These are phyloP conservation scores for Hyposoter didymator DNA, from an alignment of 2,888 invertebrate genomes.

Conservation along the genomic window DNA sequence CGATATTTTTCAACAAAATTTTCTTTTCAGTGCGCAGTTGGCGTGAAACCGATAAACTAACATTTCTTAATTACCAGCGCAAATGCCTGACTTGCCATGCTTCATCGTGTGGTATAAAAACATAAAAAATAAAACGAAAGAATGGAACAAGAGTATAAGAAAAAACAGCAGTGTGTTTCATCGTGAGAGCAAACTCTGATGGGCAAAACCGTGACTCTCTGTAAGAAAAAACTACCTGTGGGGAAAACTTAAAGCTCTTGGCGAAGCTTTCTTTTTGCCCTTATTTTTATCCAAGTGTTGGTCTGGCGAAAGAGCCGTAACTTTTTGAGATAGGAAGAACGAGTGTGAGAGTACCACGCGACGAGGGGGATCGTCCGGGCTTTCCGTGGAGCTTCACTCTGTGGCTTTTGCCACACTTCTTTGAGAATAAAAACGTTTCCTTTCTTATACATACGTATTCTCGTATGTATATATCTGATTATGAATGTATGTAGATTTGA, in stretches of 20 bases:
- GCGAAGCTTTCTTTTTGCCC: slow-evolving; percentile 38
- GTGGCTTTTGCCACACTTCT: slow-evolving; percentile 58
- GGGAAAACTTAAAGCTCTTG: slow-evolving; percentile 60
- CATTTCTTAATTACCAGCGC: not conserved
- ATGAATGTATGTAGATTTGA: slow-evolving; percentile 29
- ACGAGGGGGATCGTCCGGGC: slow-evolving; percentile 58
- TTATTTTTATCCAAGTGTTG: slow-evolving; percentile 38
- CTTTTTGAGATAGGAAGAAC: slow-evolving; percentile 56
- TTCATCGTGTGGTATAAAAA: not conserved
- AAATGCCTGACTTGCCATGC: not conserved
- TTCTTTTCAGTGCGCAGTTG: too few relatives aligned
- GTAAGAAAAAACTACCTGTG: slow-evolving; percentile 57
- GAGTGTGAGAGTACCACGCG: slow-evolving; percentile 11
- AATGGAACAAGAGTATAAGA: not conserved
- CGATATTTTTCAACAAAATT: too few relatives aligned
- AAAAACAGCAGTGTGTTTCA: slow-evolving; percentile 29
- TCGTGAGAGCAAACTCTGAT: slow-evolving; percentile 21
- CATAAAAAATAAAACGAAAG: slow-evolving; percentile 19
- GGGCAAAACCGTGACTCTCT: slow-evolving; percentile 18
- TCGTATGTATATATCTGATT: not conserved
- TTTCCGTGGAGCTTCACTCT: slow-evolving; percentile 56
- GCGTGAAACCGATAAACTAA: not conserved
- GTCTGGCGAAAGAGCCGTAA: slow-evolving; percentile 44
- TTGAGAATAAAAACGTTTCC: slow-evolving; percentile 59
- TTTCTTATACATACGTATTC: slow-evolving; percentile 27